Evolutionary conservation across 2,888 invertebrate genomes (phyloP), one percentile per base, ranked within the genome.

Genomic region (Ochlodes sylvanus): DNA sequence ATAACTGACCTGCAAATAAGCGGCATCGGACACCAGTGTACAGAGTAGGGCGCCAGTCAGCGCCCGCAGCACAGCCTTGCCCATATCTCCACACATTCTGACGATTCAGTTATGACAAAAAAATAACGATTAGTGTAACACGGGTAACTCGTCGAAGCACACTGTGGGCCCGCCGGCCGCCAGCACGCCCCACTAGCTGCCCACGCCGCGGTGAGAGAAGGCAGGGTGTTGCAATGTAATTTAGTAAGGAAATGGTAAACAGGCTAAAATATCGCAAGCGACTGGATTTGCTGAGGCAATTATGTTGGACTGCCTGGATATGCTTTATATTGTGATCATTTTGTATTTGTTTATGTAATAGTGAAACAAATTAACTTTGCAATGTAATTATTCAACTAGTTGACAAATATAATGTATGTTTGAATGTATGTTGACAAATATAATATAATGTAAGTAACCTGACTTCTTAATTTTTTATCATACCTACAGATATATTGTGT

Each of bases 11-110:
- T 92, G 89, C 75, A 91, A 80, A 79, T 92, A 93, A 5, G 93
- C 92, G n/a, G 92, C 92, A 69, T 92, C 90, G 10, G 92, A 91
- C 17, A 89, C 91, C 15, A 92, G 73, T 4, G 88, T 89, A 77
- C 89, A 92, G 44, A 92, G 83, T 50, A 93, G 77, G n/a, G 92
- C 93, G 1, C 90, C 89, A 0, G 93, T 92, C 27, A 93, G 82
- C 72, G 92, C 93, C 68, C 93, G 75, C 77, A 92, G 73, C 41
- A 93, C 93, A 0, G 93, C 93, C 72, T 92, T 93, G 32, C 93
- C 93, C 91, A 92, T 92, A 77, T 91, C 92, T 68, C 93, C 93
- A 73, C 93, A 93, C 93, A 93, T 93, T 85, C 85, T 87, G 79
- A 85, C 80, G 34, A 47, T 38, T 57, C 7, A 52, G 19, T 38